A percentile compares a stretch with the other conserved stretches of the same genome.
Evolutionary conservation across 2,888 invertebrate genomes (phyloP).

Genomic region (Brachypalpus laphriformis): DNA sequence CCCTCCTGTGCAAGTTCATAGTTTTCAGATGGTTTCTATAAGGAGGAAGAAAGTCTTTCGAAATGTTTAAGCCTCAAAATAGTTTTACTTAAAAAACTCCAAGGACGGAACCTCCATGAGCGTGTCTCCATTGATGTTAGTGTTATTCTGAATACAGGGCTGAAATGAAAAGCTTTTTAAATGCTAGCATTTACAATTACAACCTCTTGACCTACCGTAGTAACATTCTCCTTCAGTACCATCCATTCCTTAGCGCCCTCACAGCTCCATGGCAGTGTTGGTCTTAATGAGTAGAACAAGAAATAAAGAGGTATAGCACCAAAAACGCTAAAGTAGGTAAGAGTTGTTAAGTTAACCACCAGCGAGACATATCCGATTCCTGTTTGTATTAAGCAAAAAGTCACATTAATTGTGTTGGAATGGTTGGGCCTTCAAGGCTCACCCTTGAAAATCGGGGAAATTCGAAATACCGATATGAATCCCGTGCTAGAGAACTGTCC

Average conservation of each 20-base stretch:
- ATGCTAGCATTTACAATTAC: too few species aligned
- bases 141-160: neutral
- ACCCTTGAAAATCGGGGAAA: conserved; percentile 78
- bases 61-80: neutral
- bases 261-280: conserved; percentile 91
- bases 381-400: conserved; percentile 79
- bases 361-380: conserved; percentile 94
- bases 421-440: neutral
- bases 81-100: conserved; percentile 42
- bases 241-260: conserved; percentile 82
- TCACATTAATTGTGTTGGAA: neutral
- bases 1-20: conserved; percentile 31
- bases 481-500: conserved; percentile 94
- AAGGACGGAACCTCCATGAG: conserved; percentile 27
- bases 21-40: conserved; percentile 60
- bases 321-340: conserved; percentile 86
- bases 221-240: neutral
- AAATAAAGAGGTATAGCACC: conserved; percentile 86
- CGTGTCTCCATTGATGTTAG: too few species aligned
- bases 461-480: conserved; percentile 91
- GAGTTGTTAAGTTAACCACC: conserved; percentile 89
- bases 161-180: neutral
- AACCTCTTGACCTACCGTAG: conserved; percentile 27
- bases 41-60: neutral
- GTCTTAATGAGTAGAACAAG: conserved; percentile 87